Conservation (phyloP, 2,797 vertebrate species). For the Phrynocephalus forsythii region DNA sequence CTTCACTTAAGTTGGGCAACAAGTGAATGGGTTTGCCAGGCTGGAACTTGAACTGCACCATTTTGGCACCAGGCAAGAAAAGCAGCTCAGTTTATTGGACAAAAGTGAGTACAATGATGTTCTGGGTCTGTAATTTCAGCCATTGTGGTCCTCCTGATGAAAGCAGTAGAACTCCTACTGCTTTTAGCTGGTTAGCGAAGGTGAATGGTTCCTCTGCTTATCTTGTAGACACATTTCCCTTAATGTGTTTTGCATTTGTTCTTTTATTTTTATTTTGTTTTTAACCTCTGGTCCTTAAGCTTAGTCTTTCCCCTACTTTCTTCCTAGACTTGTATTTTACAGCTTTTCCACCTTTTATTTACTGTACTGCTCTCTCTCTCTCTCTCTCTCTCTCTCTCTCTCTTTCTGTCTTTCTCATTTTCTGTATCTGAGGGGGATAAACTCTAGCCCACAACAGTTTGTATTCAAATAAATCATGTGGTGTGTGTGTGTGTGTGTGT, state of each 20-base stretch:
- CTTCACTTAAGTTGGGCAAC: too few relatives aligned
- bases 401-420: background rate
- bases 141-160: background rate
- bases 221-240: background rate
- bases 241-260: too few relatives aligned
- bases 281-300: too few relatives aligned
- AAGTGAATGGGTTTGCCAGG: background rate
- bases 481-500: too few relatives aligned
- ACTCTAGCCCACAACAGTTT: background rate
- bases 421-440: background rate
- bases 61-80: background rate
- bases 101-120: background rate
- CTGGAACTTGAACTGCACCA: background rate
- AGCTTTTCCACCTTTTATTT: background rate
- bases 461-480: slow-evolving; percentile 3
- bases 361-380: background rate
- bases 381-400: background rate
- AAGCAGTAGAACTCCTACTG: background rate
- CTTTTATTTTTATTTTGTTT: too few relatives aligned
- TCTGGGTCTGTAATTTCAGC: background rate
- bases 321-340: background rate
- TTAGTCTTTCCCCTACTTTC: background rate
- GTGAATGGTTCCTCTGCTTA: background rate
- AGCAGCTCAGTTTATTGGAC: slow-evolving; percentile 20
- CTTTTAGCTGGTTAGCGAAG: background rate